Base-by-base conservation (phyloP, 2,888 invertebrate species). In the Pachliopta kotzebuea region DNA sequence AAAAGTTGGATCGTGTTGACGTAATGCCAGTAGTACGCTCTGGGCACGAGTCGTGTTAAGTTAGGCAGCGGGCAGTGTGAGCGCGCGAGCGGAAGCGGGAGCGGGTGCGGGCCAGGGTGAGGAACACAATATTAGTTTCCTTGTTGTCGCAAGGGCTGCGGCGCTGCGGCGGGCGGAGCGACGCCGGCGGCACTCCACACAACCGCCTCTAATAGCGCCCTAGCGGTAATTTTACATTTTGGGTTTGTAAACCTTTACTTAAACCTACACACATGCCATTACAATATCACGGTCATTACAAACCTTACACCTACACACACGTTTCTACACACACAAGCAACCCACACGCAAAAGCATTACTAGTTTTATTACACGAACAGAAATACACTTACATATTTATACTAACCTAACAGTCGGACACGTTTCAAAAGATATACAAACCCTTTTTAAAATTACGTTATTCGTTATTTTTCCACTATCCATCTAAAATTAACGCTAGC, bases 71-170 rank as follows among this genome's bases (percentile, higher is more conserved):
- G 84, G 85, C 84, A 86, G 87, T 86, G 86, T 86, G 88, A 73
- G 78, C 75, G 83, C 72, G 76, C 71, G 77, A 75, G 83, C 75
- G 81, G 73, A 77, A 71, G 77, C 72, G 82, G 72, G 72, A 74
- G 80, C 74, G 81, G 71, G 73, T 74, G 78, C 75, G 85, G 85
- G 77, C 73, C 60, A 75, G 79, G 88, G 86, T 87, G 84, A 90
- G 90, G 91, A 92, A 87, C 90, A 90, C 85, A 92, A 92, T 91
- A 92, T 92, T 92, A 92, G 92, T 92, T 92, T 92, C 90, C 88
- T 92, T 92, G 92, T 92, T 92, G 90, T 92, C 92, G 91, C 91
- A 92, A 92, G 92, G 92, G 91, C 88, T 84, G 86, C 89, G 88
- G 90, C 86, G 87, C 86, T 81, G 89, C 88, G 84, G 88, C 87